Base-by-base conservation (phyloP, 2,113 vertebrate species). In the Thunnus maccoyii region DNA sequence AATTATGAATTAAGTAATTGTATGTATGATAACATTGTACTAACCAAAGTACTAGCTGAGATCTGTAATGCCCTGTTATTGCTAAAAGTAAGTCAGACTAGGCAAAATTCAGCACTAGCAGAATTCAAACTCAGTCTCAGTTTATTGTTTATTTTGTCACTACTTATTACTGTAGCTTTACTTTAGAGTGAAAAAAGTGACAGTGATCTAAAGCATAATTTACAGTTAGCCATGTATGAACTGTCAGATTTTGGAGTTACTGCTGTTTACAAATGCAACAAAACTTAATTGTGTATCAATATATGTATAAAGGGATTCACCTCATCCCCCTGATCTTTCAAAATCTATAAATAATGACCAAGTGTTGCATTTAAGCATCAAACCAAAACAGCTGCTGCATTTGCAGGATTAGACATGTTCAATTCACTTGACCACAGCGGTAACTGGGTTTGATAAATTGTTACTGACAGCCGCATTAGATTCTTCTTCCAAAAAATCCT, bases 391-490 rank as follows among this genome's bases (percentile, higher is more conserved):
- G 46, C 54, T 66, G 47, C 69, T 55, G 54, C 4, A 1, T 64
- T 25, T 17, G n/a, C 55, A 62, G 51, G 56, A 78, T 73, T 36
- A 66, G 22, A 60, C 25, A 51, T 51, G n/a, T 52, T 79, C 61
- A 64, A 2, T 55, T 46, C 22, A 56, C n/a, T 73, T 48, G 15
- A 68, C 44, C 55, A 30, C 44, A 58, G 18, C 2, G 2, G 58
- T 64, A 68, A 77, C 69, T 32, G 44, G 15, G 47, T 72, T 81
- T 82, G 56, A 86, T 69, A 66, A 84, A 88, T 18, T 84, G 66
- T 62, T 62, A 22, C 50, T 82, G 65, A 82, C 64, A 72, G 83
- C 76, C 32, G 20, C 55, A 65, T 25, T 47, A 27, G 44, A 75
- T 75, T 78, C 65, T 56, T 61, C 36, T 70, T 80, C n/a, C 36